A percentile compares a stretch with the other conserved stretches of the same genome.
These are phyloP conservation scores for Anabas testudineus DNA, from an alignment of 2,797 vertebrate species.

Conservation along the genomic window DNA sequence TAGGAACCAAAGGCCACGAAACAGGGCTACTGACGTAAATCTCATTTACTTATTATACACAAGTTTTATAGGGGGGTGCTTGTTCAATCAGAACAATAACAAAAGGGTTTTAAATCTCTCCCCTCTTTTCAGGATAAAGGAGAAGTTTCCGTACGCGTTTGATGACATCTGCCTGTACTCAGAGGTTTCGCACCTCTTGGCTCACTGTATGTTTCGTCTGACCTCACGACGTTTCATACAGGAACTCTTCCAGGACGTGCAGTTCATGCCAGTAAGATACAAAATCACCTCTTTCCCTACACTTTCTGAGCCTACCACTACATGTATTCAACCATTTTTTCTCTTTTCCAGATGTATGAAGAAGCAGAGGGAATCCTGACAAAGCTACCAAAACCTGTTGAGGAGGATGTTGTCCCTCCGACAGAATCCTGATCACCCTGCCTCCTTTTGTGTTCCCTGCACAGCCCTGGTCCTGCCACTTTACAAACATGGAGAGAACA, in stretches of 20 bases:
- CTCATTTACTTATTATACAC: not conserved
- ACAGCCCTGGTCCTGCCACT: slow-evolving; percentile 50
- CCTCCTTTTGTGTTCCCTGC: slow-evolving; percentile 23
- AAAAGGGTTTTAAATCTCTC: not conserved
- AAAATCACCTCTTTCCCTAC: no score
- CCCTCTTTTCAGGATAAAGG: slow-evolving; percentile 90
- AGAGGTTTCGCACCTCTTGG: slow-evolving; percentile 95
- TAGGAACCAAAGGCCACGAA: slow-evolving; percentile 98
- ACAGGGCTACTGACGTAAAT: slow-evolving; percentile 97
- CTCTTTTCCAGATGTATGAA: slow-evolving; percentile 91
- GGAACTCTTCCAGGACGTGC: slow-evolving; percentile 98
- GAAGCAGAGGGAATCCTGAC: slow-evolving; percentile 96
- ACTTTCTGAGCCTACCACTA: not conserved
- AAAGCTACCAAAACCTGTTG: slow-evolving; percentile 85
- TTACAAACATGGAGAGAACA: slow-evolving; percentile 32
- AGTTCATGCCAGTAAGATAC: slow-evolving; percentile 92
- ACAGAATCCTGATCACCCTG: slow-evolving; percentile 88
- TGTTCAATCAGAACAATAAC: not conserved
- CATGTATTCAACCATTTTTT: not conserved
- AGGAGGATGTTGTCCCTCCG: slow-evolving; percentile 80
- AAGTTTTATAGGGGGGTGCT: not conserved
- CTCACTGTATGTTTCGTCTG: slow-evolving; percentile 96
- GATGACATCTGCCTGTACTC: slow-evolving; percentile 99
- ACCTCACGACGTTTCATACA: slow-evolving; percentile 97
- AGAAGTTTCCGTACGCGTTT: slow-evolving; percentile 98